phyloP scores from a whole-genome alignment of 2,888 invertebrate genomes.

The Rhimphoctona megacephalus region DNA sequence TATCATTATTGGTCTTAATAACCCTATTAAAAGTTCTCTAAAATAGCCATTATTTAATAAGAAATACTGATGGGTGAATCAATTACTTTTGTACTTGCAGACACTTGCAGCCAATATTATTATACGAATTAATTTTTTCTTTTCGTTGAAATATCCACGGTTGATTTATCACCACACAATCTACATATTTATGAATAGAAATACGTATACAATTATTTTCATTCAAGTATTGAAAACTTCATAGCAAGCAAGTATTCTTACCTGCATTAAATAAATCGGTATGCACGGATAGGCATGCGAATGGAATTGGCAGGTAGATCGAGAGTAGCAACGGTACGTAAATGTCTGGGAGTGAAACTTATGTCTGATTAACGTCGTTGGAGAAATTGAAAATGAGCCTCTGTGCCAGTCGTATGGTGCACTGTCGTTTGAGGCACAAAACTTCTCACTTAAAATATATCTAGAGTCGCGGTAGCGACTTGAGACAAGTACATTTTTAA shows the following conservation, averaged over 20 bases:
- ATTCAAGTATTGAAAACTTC: neutral
- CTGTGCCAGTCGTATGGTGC: constrained; percentile 63
- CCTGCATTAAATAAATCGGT: constrained; percentile 6
- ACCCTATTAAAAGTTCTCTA: no score
- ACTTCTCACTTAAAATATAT: constrained; percentile 33
- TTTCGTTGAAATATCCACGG: no score
- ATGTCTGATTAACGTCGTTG: constrained; percentile 62
- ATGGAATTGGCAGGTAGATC: constrained; percentile 41
- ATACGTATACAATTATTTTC: neutral
- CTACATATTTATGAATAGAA: neutral
- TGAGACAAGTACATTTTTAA: no score
- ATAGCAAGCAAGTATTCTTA: neutral
- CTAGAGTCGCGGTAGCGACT: no score
- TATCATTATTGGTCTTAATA: no score
- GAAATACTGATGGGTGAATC: no score
- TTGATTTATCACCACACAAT: neutral
- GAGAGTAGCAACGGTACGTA: constrained; percentile 68
- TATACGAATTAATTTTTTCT: no score
- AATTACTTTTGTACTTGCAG: no score
- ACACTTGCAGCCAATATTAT: no score
- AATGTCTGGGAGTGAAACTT: constrained; percentile 77
- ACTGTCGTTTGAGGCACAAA: constrained; percentile 75
- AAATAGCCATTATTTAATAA: no score
- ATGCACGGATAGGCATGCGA: neutral
- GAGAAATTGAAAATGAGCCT: constrained; percentile 76